Conservation (phyloP, 1,140 invertebrate species). For the Lepidurus arcticus region DNA sequence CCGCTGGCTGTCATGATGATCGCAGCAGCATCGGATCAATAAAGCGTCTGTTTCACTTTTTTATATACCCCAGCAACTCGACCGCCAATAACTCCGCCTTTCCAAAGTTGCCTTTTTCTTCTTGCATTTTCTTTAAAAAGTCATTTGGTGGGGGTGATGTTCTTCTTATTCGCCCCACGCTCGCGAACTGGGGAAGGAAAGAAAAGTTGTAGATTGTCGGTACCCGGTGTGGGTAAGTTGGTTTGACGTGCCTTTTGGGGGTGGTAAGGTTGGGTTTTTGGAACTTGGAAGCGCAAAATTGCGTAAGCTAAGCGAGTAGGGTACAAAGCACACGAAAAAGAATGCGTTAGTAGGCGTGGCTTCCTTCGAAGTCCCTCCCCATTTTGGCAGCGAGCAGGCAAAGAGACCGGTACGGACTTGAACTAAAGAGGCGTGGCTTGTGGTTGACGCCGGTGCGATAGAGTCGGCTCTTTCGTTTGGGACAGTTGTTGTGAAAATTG, state of each 20-base stretch:
- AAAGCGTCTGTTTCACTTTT: not conserved
- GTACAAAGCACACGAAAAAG: not conserved
- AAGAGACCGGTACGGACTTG: not conserved
- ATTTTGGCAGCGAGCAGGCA: not conserved
- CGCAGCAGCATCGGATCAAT: constrained; percentile 17
- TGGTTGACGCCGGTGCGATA: not conserved
- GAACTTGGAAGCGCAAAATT: not conserved
- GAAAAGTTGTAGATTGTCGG: not conserved
- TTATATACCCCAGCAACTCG: constrained; percentile 1
- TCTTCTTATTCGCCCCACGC: too few species aligned
- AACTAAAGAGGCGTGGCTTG: not conserved
- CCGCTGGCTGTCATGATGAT: not conserved
- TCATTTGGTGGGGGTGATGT: too few species aligned
- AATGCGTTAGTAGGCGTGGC: not conserved
- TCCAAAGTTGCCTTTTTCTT: too few species aligned
- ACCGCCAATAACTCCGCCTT: not conserved
- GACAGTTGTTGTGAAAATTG: constrained; percentile 19
- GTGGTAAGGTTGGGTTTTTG: not conserved
- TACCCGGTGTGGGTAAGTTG: not conserved
- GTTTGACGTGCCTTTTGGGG: not conserved
- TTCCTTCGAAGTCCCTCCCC: not conserved
- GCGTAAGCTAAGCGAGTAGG: not conserved
- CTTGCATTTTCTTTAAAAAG: too few species aligned
- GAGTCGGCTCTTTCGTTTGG: not conserved
- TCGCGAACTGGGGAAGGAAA: not conserved